Base-by-base conservation (phyloP, 2,888 invertebrate species). In the Macrophya alboannulata region DNA sequence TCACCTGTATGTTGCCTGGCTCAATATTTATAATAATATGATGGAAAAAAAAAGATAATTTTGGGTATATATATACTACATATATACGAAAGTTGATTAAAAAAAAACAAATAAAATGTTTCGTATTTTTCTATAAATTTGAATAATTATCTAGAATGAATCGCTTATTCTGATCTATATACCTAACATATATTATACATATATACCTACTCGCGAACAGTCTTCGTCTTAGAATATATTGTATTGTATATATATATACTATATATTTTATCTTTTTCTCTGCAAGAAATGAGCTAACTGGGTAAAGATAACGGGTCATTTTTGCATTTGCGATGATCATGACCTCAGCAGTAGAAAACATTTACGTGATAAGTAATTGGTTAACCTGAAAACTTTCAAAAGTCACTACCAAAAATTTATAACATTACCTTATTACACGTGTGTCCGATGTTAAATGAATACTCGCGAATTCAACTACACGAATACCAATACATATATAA, bases 1-100 rank as follows among this genome's bases (percentile, higher is more conserved):
- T 68, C 86, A 87, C 87, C 89, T 86, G 87, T 89, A 85, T 84
- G 62, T 88, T 89, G 88, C 88, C 87, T 89, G 89, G 86, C 88
- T 88, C 86, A n/a, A 77, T 62, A 77, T 74, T 45, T 12, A 40
- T 4, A 9, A 74, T 45, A 74, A 74, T 40, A 9, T n/a, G 9
- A 25, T 45, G n/a, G n/a, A n/a, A n/a, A n/a, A 45, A 45, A 45
- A 21, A 45, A 9, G 17, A 21, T 43, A 45, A 37, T 25, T 25
- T 45, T 9, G 25, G 72, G 40, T n/a, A 15, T 62, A 62, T 21
- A n/a, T 8, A 62, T 62, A 62, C 21, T n/a, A 9, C 17, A 17
- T 17, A 21, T 8, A 62, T 8, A 74, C 45, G 43, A 74, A 68
- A 68, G n/a, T 74, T 74, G 43, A 21, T 74, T 21, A 10, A 74